These are phyloP conservation scores for Drosophila lacicola DNA, from an alignment of 2,888 invertebrate genomes.

Conservation along the genomic window DNA sequence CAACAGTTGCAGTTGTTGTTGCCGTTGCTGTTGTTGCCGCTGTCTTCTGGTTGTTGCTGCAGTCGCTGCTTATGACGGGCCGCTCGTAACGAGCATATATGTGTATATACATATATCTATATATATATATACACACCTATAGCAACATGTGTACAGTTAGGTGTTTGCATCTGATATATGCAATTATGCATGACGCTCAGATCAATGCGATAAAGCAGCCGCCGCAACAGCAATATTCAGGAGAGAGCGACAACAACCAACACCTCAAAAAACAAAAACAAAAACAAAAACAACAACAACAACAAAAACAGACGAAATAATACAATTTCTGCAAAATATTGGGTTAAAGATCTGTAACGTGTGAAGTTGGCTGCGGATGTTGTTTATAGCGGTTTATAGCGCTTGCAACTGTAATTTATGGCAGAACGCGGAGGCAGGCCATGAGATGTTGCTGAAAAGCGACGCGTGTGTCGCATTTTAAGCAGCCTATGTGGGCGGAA, in stretches of 20 bases:
- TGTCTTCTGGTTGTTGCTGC: constrained; percentile 32
- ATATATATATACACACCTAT: constrained; percentile 1
- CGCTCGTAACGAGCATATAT: constrained; percentile 57
- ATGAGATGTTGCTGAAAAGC: background rate
- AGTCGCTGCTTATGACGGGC: constrained; percentile 60
- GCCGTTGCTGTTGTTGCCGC: constrained; percentile 37
- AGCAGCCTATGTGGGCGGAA: background rate
- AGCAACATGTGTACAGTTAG: constrained; percentile 60
- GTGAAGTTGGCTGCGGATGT: constrained; percentile 37
- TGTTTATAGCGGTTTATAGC: constrained; percentile 16
- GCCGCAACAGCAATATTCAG: constrained; percentile 6
- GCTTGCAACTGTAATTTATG: constrained; percentile 19
- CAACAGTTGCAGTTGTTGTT: constrained; percentile 49
- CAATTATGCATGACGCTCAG: constrained; percentile 75
- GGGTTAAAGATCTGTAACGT: constrained; percentile 57
- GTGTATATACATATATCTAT: constrained; percentile 17
- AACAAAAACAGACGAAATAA: constrained; percentile 8
- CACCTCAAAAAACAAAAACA: constrained; percentile 6
- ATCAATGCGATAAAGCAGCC: constrained; percentile 57
- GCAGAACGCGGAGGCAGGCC: constrained; percentile 1
- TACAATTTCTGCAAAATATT: constrained; percentile 51
- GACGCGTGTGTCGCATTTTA: background rate
- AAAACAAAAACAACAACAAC: constrained; percentile 14
- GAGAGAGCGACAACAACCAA: constrained; percentile 20
- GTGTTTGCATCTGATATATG: constrained; percentile 74